Evolutionary conservation across 2,888 invertebrate species (phyloP).

Genomic region (Drosophila cognata): DNA sequence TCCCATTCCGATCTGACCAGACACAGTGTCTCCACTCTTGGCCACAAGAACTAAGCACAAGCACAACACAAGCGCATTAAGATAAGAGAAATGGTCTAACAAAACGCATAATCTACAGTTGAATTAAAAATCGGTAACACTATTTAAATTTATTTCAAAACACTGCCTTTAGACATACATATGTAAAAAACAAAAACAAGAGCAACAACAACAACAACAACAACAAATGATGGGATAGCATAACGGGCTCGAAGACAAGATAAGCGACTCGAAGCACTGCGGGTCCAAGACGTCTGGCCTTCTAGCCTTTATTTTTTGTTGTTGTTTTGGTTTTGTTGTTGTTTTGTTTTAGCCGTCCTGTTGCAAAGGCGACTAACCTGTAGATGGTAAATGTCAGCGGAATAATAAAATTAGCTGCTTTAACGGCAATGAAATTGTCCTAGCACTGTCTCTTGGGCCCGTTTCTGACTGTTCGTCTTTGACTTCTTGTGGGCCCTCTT

Average conservation of each 20-base stretch:
- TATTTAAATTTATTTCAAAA: conserved; percentile 75
- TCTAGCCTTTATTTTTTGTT: neutral
- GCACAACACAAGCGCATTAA: conserved; percentile 67
- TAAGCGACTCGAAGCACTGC: conserved; percentile 54
- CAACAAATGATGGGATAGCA: conserved; percentile 64
- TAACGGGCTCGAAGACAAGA: conserved; percentile 75
- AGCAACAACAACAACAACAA: conserved; percentile 14
- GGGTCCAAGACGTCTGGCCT: conserved; percentile 47
- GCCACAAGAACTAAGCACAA: conserved; percentile 22
- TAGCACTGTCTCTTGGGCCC: conserved; percentile 37
- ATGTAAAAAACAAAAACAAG: neutral
- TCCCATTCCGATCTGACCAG: conserved; percentile 40
- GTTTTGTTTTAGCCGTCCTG: conserved; percentile 16
- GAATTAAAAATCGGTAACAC: conserved; percentile 80
- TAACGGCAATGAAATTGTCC: conserved; percentile 75
- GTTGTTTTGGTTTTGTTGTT: neutral
- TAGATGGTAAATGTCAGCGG: conserved; percentile 66
- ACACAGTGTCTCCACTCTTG: conserved; percentile 66
- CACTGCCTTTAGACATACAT: conserved; percentile 13
- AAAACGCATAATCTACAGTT: conserved; percentile 82
- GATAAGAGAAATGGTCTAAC: conserved; percentile 83
- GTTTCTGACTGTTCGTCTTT: conserved; percentile 1
- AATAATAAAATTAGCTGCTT: conserved; percentile 82
- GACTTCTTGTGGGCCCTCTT: conserved; percentile 4
- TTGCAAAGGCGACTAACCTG: conserved; percentile 40